phyloP scores from a whole-genome alignment of 2,888 invertebrate genomes.

The Carcina quercana region DNA sequence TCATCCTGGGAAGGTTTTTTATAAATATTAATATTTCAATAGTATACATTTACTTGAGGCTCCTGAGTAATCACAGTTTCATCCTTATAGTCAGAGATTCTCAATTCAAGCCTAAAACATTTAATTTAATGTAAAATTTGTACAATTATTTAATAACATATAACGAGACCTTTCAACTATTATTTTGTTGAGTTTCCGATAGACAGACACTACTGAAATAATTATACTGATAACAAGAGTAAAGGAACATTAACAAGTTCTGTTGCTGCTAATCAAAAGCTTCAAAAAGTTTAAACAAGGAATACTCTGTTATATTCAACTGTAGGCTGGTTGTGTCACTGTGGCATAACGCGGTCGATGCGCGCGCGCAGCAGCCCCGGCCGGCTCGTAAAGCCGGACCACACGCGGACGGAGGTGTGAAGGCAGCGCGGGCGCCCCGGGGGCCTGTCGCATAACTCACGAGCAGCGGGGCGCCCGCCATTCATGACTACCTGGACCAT shows the following conservation, averaged over 20 bases:
- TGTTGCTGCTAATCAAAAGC: too few species aligned
- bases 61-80: too few species aligned
- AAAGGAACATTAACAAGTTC: not conserved
- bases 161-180: too few species aligned
- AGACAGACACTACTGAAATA: not conserved
- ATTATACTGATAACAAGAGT: not conserved
- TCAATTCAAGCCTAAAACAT: too few species aligned
- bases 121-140: too few species aligned
- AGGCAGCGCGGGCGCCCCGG: constrained; percentile 64
- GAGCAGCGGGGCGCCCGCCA: constrained; percentile 69
- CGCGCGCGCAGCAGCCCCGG: constrained; percentile 50
- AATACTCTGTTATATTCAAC: not conserved
- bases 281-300: too few species aligned
- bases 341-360: constrained; percentile 26
- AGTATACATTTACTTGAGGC: too few species aligned
- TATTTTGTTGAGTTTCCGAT: not conserved
- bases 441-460: constrained; percentile 68
- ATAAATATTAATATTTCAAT: too few species aligned
- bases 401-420: constrained; percentile 74
- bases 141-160: too few species aligned
- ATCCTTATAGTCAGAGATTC: too few species aligned
- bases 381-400: constrained; percentile 66
- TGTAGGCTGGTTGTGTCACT: constrained; percentile 8
- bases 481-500: constrained; percentile 63
- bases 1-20: too few species aligned